These are phyloP conservation scores for Takifugu bimaculatus DNA, from an alignment of 2,113 vertebrate species.

Conservation along the genomic window DNA sequence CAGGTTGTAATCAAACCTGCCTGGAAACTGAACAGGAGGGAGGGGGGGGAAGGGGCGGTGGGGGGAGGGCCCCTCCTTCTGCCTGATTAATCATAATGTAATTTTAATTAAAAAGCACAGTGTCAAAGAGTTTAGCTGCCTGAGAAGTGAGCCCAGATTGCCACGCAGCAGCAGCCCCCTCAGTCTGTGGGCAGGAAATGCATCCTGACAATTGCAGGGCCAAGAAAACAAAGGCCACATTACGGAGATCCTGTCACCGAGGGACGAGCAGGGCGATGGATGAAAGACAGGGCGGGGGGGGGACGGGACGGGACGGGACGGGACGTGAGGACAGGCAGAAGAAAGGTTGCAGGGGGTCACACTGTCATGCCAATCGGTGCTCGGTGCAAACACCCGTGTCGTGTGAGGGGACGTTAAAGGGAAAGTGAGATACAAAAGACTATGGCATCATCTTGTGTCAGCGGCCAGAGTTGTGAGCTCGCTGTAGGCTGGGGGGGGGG, in stretches of 20 bases:
- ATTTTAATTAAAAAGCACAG: constrained; percentile 99
- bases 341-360: constrained; percentile 55
- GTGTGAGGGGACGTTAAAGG: constrained; percentile 43
- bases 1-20: constrained; percentile 98
- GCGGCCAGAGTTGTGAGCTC: constrained; percentile 56
- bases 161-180: constrained; percentile 86
- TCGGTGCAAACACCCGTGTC: constrained; percentile 56
- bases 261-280: constrained; percentile 33
- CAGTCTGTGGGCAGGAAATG: constrained; percentile 93
- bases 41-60: constrained; percentile 38
- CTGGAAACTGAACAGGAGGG: constrained; percentile 71
- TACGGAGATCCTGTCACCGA: constrained; percentile 67
- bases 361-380: constrained; percentile 69
- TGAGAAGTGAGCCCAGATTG: constrained; percentile 99
- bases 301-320: constrained; percentile 24
- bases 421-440: constrained; percentile 49
- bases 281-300: constrained; percentile 39
- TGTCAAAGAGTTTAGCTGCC: constrained; percentile 99
- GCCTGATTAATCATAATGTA: constrained; percentile 99
- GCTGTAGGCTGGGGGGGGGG: constrained; percentile 42
- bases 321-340: constrained; percentile 39
- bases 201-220: constrained; percentile 84
- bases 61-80: constrained; percentile 82
- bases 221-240: constrained; percentile 74
- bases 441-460: constrained; percentile 54